Base-by-base conservation (phyloP, 1,140 invertebrate species). In the Antheraea mylitta region DNA sequence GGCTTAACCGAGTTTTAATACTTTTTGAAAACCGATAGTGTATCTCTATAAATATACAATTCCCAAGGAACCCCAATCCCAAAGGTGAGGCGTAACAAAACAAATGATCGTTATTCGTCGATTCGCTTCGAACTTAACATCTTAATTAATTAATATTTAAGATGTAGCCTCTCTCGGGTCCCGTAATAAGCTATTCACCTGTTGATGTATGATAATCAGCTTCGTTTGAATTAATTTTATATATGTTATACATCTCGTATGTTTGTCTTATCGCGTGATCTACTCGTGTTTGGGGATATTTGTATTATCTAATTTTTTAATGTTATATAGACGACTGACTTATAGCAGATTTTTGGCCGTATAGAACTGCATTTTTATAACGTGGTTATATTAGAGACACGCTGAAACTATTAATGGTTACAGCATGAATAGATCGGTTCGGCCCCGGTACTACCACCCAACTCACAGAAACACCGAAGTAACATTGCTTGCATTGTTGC, bases 71-170 rank as follows among this genome's bases (percentile, higher is more conserved):
- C 64, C 64, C 64, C 65, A 59, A 66, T 18, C 19, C 53, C 22
- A 18, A 62, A 45, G 53, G 38, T 65, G 66, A 58, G 62, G 66
- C 75, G 74, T 79, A 74, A 74, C 77, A 72, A 70, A 72, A 74
- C 77, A 72, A 18, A n/a, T 36, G 13, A 61, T 62, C 65, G 76
- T 65, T 58, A 71, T 71, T 67, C 58, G 62, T 48, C 18, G 74
- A 76, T 78, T 64, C 18, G 64, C 73, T 78, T 72, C 77, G n/a
- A 42, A 53, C 60, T 63, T 66, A 75, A 76, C 68, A 70, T 80
- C 78, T 80, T 76, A 78, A 80, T 80, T 80, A 80, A 80, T 80
- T 78, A 74, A 76, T 73, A 76, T 75, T 75, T 72, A 77, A 71
- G 61, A 48, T 60, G 59, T 64, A 63, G 37, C 42, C 38, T 1